Base-by-base conservation (phyloP, 2,888 invertebrate genomes). In the Tethea ocularis region DNA sequence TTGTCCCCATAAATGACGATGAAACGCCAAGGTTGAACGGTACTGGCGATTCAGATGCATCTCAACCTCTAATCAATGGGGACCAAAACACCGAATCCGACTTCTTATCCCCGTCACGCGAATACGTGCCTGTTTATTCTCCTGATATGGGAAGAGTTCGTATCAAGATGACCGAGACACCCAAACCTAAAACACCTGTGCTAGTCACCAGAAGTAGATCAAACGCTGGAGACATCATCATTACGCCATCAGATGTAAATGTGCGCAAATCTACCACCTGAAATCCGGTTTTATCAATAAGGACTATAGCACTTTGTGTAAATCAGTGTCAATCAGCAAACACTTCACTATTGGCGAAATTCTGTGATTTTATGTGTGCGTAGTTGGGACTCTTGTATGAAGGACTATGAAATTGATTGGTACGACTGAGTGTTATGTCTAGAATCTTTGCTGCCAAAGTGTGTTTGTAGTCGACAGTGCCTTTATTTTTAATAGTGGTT, bases 151-250 rank as follows among this genome's bases (percentile, higher is more conserved):
- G 96, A 62, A 94, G 96, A 69, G 97, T 97, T 52, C 96, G 96
- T 75, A 96, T 97, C 69, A 96, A 95, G 86, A 90, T 96, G 78
- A 94, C 96, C 15, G 96, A 97, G 83, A 96, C 95, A 61, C 96
- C 96, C 1, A 96, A 96, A 78, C 97, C 96, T 53, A 96, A 96
- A 88, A 97, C 97, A n/a, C 97, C 97, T 36, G 94, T 96, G 83
- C 93, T 97, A 81, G 96, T 97, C 77, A 96, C 96, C 76, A 95
- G 96, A 84, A 95, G 95, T 88, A 93, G 95, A 72, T 95, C 96
- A 56, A 96, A 96, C 83, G 96, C 96, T 64, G 97, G 96, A 68
- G 96, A 96, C 67, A 96, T 96, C 72, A 95, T 96, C 72, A 95
- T 96, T 79, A 96, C 96, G 69, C 94, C 95, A 56, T 87, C 94